Conservation (phyloP, 2,888 invertebrate species). For the Slavum lentiscoides region DNA sequence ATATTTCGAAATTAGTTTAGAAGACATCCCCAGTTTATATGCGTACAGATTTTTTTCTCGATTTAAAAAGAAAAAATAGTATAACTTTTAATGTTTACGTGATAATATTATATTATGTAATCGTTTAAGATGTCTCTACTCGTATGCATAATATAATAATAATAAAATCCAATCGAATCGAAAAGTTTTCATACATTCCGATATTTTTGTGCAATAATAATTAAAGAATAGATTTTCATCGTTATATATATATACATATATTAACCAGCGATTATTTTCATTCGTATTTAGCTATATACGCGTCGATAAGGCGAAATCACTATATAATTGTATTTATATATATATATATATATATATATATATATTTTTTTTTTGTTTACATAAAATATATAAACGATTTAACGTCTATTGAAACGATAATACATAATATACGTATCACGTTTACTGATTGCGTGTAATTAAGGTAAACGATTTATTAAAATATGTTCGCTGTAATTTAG, state of each 20-base stretch:
- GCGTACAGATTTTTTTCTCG: no score
- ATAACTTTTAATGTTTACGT: no score
- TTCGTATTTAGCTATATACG: neutral
- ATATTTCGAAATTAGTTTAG: no score
- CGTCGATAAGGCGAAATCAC: slow-evolving; percentile 6
- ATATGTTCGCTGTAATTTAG: neutral
- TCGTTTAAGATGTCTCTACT: no score
- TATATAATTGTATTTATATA: neutral
- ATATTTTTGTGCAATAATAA: no score
- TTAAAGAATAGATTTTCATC: slow-evolving; percentile 5
- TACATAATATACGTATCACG: neutral
- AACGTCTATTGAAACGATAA: no score
- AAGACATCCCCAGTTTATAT: no score
- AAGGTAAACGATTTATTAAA: slow-evolving; percentile 30
- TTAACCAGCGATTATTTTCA: slow-evolving; percentile 11
- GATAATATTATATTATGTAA: no score
- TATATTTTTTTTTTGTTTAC: neutral
- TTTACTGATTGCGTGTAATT: slow-evolving; percentile 5
- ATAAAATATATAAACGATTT: neutral
- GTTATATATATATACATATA: neutral
- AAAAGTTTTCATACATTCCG: no score
- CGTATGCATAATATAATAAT: no score
- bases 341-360: neutral
- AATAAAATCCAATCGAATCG: no score
- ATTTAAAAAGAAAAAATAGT: no score